phyloP scores from a whole-genome alignment of 2,888 invertebrate genomes.

The Cerceris rybyensis region DNA sequence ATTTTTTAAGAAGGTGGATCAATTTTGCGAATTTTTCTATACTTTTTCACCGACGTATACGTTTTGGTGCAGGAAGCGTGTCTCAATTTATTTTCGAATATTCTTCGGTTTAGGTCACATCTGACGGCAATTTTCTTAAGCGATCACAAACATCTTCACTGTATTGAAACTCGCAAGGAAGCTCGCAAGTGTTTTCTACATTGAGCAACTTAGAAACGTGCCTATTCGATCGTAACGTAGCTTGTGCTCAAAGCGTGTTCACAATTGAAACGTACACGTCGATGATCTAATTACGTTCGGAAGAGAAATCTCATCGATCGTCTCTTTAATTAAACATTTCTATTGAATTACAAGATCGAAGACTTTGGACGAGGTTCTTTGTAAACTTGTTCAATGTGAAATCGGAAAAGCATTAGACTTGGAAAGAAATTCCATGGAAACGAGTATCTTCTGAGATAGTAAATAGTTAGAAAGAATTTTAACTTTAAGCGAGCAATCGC shows the following conservation, averaged over 20 bases:
- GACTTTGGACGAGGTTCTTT: background rate
- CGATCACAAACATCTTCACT: background rate
- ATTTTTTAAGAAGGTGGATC: no score
- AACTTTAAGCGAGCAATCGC: no score
- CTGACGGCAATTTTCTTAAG: slow-evolving; percentile 6
- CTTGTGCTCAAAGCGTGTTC: slow-evolving; percentile 48
- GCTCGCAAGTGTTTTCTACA: slow-evolving; percentile 18
- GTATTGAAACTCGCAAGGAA: slow-evolving; percentile 5
- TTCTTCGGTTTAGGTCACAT: background rate
- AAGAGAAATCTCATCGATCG: background rate
- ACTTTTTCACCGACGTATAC: slow-evolving; percentile 13
- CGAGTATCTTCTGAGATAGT: no score
- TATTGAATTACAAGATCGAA: background rate
- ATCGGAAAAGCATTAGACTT: background rate
- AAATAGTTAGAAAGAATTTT: no score
- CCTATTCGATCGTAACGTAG: slow-evolving; percentile 30
- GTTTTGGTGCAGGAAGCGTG: slow-evolving; percentile 24
- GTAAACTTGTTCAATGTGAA: background rate
- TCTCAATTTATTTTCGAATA: slow-evolving; percentile 2
- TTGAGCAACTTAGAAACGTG: slow-evolving; percentile 46
- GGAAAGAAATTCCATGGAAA: no score
- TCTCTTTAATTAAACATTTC: background rate
- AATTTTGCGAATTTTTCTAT: background rate
- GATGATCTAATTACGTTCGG: slow-evolving; percentile 6
- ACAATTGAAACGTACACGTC: slow-evolving; percentile 63